phyloP scores from a whole-genome alignment of 2,113 vertebrate genomes.

The Okapia johnstoni region DNA sequence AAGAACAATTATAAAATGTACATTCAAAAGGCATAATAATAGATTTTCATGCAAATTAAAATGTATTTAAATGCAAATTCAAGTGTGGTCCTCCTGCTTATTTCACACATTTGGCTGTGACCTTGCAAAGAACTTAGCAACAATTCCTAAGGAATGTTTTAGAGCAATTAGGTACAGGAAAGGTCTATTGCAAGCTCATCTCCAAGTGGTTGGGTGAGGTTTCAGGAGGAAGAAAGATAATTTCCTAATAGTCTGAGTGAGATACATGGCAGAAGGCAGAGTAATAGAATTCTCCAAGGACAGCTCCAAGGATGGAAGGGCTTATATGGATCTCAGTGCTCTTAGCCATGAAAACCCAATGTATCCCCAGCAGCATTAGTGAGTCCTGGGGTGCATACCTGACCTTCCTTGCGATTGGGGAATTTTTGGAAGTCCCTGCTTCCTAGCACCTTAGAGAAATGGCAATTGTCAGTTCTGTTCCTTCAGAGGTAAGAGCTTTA shows the following conservation, averaged over 20 bases:
- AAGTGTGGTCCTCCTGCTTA: slow-evolving; percentile 21
- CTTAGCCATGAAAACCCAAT: not conserved
- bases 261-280: not conserved
- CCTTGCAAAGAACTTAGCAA: slow-evolving; percentile 60
- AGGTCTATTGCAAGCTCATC: not conserved
- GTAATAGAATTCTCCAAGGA: not conserved
- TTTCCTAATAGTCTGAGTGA: not conserved
- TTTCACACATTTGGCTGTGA: slow-evolving; percentile 60
- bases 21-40: slow-evolving; percentile 60
- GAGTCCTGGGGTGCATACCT: not conserved
- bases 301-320: not conserved
- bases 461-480: not conserved
- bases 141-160: not conserved
- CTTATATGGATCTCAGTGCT: not conserved
- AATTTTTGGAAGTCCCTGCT: not conserved
- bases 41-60: slow-evolving; percentile 67
- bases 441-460: not conserved
- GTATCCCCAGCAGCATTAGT: not conserved
- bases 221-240: not conserved
- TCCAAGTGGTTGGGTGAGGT: not conserved
- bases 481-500: not conserved
- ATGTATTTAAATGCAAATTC: slow-evolving; percentile 70
- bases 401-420: not conserved
- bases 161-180: not conserved
- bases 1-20: slow-evolving; percentile 69